Percentiles rank a stretch among this genome's conserved stretches.
These are phyloP conservation scores for Caenorhabditis uteleia DNA, from an alignment of 2,888 invertebrate genomes.

Conservation along the genomic window DNA sequence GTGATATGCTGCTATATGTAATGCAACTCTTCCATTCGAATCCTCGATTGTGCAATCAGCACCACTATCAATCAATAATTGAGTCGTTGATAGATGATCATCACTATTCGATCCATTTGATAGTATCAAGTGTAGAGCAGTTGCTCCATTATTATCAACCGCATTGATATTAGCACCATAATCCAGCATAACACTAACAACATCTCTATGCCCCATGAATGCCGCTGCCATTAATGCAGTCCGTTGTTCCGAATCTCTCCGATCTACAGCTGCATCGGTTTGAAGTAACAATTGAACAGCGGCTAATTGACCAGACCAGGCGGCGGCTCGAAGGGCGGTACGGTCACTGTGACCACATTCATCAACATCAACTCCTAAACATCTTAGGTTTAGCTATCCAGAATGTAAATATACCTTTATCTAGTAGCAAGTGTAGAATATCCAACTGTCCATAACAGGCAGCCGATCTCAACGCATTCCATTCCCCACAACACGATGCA, in stretches of 20 bases:
- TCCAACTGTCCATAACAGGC: constrained; percentile 54
- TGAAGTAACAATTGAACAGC: constrained; percentile 46
- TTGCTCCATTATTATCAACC: no score
- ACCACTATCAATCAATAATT: constrained; percentile 28
- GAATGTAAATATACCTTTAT: no score
- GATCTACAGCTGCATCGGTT: constrained; percentile 46
- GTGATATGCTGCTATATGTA: constrained; percentile 64
- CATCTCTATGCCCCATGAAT: constrained; percentile 51
- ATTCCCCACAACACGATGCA: constrained; percentile 34
- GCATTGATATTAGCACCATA: constrained; percentile 47
- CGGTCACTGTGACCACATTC: constrained; percentile 52
- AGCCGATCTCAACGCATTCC: constrained; percentile 54
- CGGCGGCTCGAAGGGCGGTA: constrained; percentile 56
- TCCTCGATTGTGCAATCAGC: constrained; percentile 37
- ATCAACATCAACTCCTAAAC: constrained; percentile 49
- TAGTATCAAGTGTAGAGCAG: constrained; percentile 52
- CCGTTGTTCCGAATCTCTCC: constrained; percentile 46
- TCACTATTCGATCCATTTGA: constrained; percentile 50
- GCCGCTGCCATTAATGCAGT: constrained; percentile 57
- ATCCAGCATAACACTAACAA: constrained; percentile 46
- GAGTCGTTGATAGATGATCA: constrained; percentile 40
- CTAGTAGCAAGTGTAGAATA: constrained; percentile 51
- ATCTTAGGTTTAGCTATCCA: no score
- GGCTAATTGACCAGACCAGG: constrained; percentile 52
- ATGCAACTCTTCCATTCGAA: constrained; percentile 54